Conservation (phyloP, 1,140 invertebrate genomes). For the Drosophila ohnishii region DNA sequence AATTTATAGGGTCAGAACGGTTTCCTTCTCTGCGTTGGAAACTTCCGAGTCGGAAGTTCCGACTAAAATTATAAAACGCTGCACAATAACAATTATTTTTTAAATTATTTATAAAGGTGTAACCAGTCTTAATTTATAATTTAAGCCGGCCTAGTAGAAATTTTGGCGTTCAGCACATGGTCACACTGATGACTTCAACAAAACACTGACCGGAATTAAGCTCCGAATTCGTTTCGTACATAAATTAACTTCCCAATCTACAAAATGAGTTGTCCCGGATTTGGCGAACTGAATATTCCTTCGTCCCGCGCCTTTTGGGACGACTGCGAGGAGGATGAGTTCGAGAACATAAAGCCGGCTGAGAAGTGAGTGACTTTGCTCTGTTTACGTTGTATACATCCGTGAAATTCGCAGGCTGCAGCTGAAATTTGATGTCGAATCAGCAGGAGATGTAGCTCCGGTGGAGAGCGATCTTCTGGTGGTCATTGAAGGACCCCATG, state of each 20-base stretch:
- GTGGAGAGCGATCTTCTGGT: slow-evolving; percentile 61
- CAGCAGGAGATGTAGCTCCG: slow-evolving; percentile 10
- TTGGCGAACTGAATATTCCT: slow-evolving; percentile 77
- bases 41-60: too few species aligned
- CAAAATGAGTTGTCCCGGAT: slow-evolving; percentile 72
- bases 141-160: background rate
- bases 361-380: slow-evolving; percentile 45
- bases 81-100: too few species aligned
- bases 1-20: too few species aligned
- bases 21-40: too few species aligned
- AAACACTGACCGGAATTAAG: slow-evolving; percentile 39
- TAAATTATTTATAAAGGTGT: background rate
- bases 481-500: slow-evolving; percentile 61
- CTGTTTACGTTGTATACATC: slow-evolving; percentile 3
- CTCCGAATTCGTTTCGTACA: slow-evolving; percentile 6
- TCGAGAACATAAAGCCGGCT: slow-evolving; percentile 47
- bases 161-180: slow-evolving; percentile 18
- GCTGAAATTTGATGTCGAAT: slow-evolving; percentile 46
- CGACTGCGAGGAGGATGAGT: slow-evolving; percentile 78
- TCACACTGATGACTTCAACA: slow-evolving; percentile 39
- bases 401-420: slow-evolving; percentile 29
- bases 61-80: too few species aligned
- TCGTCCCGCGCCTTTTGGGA: slow-evolving; percentile 81
- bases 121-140: background rate
- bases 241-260: slow-evolving; percentile 11